Conservation (phyloP, 2,888 invertebrate genomes). For the Tethea ocularis region DNA sequence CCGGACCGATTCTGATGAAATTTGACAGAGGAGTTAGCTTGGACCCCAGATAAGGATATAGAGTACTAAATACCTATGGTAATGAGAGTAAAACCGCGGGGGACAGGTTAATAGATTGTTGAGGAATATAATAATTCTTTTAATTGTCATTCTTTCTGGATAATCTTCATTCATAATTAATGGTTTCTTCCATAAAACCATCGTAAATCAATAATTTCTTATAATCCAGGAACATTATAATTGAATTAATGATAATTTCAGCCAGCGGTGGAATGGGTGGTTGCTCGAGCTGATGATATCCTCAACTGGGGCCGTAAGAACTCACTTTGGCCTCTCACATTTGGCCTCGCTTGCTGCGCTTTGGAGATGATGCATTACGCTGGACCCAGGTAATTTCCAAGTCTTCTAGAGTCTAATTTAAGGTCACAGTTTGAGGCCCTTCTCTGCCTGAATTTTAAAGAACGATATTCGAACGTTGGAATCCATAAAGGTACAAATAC, state of each 20-base stretch:
- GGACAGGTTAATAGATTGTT: too few relatives aligned
- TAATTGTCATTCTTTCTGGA: too few relatives aligned
- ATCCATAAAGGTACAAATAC: not conserved
- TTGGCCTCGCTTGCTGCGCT: conserved; percentile 99
- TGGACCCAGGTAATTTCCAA: conserved; percentile 88
- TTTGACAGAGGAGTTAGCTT: too few relatives aligned
- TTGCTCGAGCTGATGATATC: conserved; percentile 95
- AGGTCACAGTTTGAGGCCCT: too few relatives aligned
- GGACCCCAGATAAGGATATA: too few relatives aligned
- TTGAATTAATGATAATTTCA: conserved; percentile 33
- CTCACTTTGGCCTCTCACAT: conserved; percentile 99
- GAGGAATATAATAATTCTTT: too few relatives aligned
- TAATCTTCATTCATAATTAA: too few relatives aligned
- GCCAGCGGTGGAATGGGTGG: conserved; percentile 89
- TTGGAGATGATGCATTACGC: conserved; percentile 99
- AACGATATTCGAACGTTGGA: not conserved
- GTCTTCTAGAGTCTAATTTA: not conserved
- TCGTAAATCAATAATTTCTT: too few relatives aligned
- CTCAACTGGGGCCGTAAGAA: conserved; percentile 96
- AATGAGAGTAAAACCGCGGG: too few relatives aligned
- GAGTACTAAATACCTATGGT: too few relatives aligned
- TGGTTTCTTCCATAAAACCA: too few relatives aligned
- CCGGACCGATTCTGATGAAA: too few relatives aligned
- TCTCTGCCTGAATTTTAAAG: not conserved
- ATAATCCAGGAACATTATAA: not conserved